A percentile compares a stretch with the other conserved stretches of the same genome.
Conservation (phyloP, 37 sponge, comb jelly and placozoan species). For the Crambe crambe region DNA sequence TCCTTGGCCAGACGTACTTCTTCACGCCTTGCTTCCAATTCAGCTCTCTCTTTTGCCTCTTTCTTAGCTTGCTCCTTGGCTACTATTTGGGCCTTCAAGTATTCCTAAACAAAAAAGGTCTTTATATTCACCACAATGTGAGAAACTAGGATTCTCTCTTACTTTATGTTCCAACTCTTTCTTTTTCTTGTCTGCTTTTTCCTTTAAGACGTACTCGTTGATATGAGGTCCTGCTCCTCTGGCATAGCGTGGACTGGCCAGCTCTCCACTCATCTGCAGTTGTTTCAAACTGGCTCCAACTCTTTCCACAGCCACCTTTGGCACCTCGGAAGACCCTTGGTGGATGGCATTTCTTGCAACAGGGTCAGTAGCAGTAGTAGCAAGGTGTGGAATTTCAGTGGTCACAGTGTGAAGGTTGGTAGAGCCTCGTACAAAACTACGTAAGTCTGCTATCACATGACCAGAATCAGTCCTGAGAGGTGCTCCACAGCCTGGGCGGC, state of each 20-base stretch:
- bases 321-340: not conserved
- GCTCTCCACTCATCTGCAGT: conserved; percentile 6
- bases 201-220: conserved; percentile 20
- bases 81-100: conserved; percentile 23
- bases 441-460: conserved; percentile 19
- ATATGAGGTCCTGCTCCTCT: conserved; percentile 60
- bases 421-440: not conserved
- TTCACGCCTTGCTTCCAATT: conserved; percentile 23
- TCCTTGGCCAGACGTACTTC: conserved; percentile 23
- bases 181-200: conserved; percentile 24
- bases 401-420: not conserved
- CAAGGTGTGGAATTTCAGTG: not conserved
- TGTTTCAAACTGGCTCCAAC: not conserved
- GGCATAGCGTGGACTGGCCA: not conserved
- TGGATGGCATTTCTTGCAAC: not conserved
- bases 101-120: not conserved
- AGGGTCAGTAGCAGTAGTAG: too few relatives aligned
- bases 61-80: conserved; percentile 10
- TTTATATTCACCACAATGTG: not conserved
- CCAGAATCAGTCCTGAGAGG: conserved; percentile 42
- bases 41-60: not conserved
- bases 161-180: conserved; percentile 46
- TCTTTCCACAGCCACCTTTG: not conserved
- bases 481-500: conserved; percentile 53
- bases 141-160: not conserved